Base-by-base conservation (phyloP, 2,797 vertebrate genomes). In the Leptatherina wallacei region DNA sequence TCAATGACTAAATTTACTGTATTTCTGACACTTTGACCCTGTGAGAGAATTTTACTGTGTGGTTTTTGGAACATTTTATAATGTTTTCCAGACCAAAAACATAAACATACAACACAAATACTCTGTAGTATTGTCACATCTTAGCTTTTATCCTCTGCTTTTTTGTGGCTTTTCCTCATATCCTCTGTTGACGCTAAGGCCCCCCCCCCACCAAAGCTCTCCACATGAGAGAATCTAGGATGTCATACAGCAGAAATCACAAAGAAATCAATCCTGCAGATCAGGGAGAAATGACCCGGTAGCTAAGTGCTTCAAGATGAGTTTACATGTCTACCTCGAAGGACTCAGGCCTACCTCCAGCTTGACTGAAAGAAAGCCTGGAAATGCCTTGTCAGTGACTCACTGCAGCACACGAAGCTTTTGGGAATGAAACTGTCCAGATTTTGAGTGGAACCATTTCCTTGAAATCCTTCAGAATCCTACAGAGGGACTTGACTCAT, bases 271-370 rank as follows among this genome's bases (percentile, higher is more conserved):
- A 85, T 87, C 84, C 81, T 78, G 73, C 61, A 78, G 73, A 87
- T 89, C 87, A 80, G 76, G 84, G 74, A 84, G 75, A 85, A 88
- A 85, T 74, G 85, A 91, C 88, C 84, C 89, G 1, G 90, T 92
- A 91, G 91, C 91, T 91, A 93, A 93, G 78, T 84, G 84, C 74
- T 92, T 94, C 92, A 93, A 91, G 91, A 92, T 89, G 90, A 88
- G 82, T 87, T 86, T 82, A 68, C 85, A 82, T 78, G 77, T 89
- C 81, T 74, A 61, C 71, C 82, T 87, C 71, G 6, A 54, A 81
- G 74, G 79, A 86, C 61, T 67, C 22, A 1, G 60, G 6, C 74
- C 77, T 79, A 81, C 85, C 84, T 85, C 81, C 49, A 12, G 71
- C 24, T 18, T 18, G 83, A 65, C 80, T 84, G 58, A 75, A 77